Evolutionary conservation across 2,888 invertebrate species (phyloP), one percentile per base, ranked within the genome.

Genomic region (Marasmarcha lunaedactyla): DNA sequence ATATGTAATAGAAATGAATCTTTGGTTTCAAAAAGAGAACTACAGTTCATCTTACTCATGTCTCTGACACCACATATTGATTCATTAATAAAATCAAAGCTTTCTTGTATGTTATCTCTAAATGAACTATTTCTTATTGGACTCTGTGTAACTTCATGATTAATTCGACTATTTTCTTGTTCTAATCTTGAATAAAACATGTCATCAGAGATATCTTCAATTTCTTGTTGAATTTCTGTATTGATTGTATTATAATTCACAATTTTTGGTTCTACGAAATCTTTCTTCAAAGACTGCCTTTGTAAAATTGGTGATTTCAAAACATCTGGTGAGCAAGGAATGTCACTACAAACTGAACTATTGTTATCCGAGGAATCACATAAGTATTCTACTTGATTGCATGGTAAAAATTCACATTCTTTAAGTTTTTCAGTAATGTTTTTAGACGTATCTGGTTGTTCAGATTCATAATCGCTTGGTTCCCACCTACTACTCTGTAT

Each of bases 21-120:
- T 50, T 63, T 78, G 2, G 76, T 72, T 52, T 79, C 73, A 64
- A 66, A 71, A 33, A 66, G 57, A 33, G 45, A 49, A 43, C 59
- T 63, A 43, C 49, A 58, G 41, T 63, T 53, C 41, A 50, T 52
- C 35, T 45, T 52, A 39, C 70, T 59, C 15, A 63, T 54, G 41
- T 52, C 40, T 46, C 14, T 30, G 4, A 84, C 59, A 33, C 74
- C 66, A 54, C 68, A 73, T 49, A 88, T 84, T 4, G 86, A 83
- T 41, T 79, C 68, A 63, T 87, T 86, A 15, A 86, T 60, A 33
- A 69, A 55, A 50, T 86, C 68, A 63, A 87, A 87, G 55, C 71
- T 83, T 52, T 67, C 65, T 50, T 63, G 70, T 46, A 71, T 65
- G 57, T 55, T 62, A 47, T 55, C 63, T 44, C 48, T 52, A 44